These are phyloP conservation scores for Mythimna ferrago DNA, from an alignment of 2,888 invertebrate species.

Conservation along the genomic window DNA sequence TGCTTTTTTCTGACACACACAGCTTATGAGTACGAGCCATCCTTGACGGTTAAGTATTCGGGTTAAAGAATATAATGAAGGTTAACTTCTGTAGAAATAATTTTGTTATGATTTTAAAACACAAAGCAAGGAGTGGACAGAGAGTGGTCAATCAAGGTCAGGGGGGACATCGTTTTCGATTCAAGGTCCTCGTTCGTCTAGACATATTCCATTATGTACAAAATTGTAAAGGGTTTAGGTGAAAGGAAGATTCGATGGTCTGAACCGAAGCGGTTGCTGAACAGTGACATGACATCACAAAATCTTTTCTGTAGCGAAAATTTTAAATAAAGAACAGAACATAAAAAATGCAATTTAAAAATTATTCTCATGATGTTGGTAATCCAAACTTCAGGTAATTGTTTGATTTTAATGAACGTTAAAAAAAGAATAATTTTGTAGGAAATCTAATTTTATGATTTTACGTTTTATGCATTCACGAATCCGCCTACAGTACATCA, in stretches of 20 bases:
- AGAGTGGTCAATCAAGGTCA: neutral
- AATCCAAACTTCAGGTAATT: neutral
- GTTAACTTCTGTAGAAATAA: neutral
- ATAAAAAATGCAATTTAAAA: conserved; percentile 2
- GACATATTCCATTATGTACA: neutral
- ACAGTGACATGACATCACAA: neutral
- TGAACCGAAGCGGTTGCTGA: neutral
- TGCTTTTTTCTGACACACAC: conserved; percentile 8
- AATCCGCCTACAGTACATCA: neutral
- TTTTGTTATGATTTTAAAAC: conserved; percentile 1
- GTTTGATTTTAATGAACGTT: conserved; percentile 8
- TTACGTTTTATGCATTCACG: conserved; percentile 3
- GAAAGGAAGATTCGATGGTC: neutral
- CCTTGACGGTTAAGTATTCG: conserved; percentile 21
- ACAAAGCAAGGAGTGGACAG: neutral
- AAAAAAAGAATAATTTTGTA: conserved; percentile 6
- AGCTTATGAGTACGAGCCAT: conserved; percentile 8
- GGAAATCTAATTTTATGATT: conserved; percentile 10
- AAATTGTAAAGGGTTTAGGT: neutral
- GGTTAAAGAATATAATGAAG: conserved; percentile 23
- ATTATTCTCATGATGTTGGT: neutral
- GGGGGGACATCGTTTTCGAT: neutral
- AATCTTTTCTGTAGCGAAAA: neutral
- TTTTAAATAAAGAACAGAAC: neutral
- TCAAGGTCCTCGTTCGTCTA: neutral